Base-by-base conservation (phyloP, 2,797 vertebrate species). In the Kryptolebias ocellatus region DNA sequence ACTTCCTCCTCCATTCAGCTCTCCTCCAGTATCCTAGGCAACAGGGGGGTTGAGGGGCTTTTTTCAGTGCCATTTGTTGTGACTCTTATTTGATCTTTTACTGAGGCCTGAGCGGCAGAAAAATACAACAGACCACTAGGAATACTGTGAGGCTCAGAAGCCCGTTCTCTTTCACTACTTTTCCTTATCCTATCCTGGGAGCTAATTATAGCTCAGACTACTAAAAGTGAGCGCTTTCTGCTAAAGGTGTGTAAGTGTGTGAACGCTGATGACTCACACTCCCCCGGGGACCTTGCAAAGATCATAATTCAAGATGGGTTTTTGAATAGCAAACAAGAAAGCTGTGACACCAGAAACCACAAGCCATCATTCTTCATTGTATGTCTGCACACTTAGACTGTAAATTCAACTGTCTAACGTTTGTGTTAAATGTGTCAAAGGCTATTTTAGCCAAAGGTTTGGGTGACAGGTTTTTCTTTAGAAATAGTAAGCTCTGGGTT, bases 21-120 rank as follows among this genome's bases (percentile, higher is more conserved):
- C 61, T 29, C n/a, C 58, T 60, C 2, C 67, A 0, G 89, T 92
- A 84, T 87, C 90, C 89, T 81, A 66, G 87, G 87, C 81, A 91
- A 92, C 89, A 70, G 56, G 44, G 76, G 50, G 78, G 75, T 76
- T 24, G 28, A 68, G 57, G 28, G 60, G 7, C 14, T n/a, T 59
- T 60, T 54, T 60, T 18, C 46, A 51, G 31, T 15, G 18, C 27
- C 37, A 12, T 65, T 61, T 17, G 58, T 60, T 24, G 24, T 42
- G 3, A 52, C 24, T 63, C 2, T 11, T 29, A 34, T 78, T 64
- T 68, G 51, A 72, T 77, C 39, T 12, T 70, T 67, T 12, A 53
- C 0, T 14, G 14, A 47, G 65, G 77, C 61, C 24, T 68, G 65
- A 53, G 28, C 27, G 37, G 66, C n/a, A 14, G 44, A 53, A 39